Percentiles rank a stretch among this genome's conserved stretches.
Evolutionary conservation across 2,113 vertebrate genomes (phyloP).

Genomic region (Tachysurus vachellii): DNA sequence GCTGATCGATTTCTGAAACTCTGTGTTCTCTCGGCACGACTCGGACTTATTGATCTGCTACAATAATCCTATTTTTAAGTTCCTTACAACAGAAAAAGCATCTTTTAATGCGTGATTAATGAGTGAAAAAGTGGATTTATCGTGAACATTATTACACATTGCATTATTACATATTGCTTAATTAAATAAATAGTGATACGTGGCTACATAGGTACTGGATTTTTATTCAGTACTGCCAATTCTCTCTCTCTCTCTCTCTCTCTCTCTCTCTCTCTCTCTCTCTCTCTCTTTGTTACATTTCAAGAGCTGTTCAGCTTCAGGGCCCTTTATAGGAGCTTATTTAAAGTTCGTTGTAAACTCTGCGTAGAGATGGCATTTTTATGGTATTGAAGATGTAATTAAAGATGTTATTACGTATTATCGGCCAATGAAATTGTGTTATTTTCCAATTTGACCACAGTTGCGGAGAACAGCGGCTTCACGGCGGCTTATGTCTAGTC

Average conservation of each 20-base stretch:
- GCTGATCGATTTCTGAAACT: not conserved
- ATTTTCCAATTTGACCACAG: not conserved
- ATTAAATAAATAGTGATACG: not conserved
- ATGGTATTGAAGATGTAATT: not conserved
- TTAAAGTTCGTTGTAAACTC: conserved; percentile 15
- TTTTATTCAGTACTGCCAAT: not conserved
- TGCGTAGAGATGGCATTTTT: not conserved
- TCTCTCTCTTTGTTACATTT: not conserved
- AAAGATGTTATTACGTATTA: conserved; percentile 10
- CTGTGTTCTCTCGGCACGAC: not conserved
- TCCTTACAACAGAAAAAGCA: not conserved
- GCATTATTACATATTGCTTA: not conserved
- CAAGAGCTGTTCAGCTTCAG: not conserved
- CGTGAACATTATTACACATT: too few species aligned
- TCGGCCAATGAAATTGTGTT: not conserved
- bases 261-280: not conserved
- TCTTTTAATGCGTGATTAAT: not conserved
- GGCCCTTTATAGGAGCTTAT: not conserved
- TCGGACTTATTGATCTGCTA: not conserved
- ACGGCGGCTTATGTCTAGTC: not conserved
- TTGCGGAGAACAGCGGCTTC: too few species aligned
- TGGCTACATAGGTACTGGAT: not conserved
- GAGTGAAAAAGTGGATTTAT: not conserved
- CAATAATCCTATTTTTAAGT: not conserved
- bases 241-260: not conserved